Conservation (phyloP, 2,888 invertebrate genomes). For the Chrysolina americana region DNA sequence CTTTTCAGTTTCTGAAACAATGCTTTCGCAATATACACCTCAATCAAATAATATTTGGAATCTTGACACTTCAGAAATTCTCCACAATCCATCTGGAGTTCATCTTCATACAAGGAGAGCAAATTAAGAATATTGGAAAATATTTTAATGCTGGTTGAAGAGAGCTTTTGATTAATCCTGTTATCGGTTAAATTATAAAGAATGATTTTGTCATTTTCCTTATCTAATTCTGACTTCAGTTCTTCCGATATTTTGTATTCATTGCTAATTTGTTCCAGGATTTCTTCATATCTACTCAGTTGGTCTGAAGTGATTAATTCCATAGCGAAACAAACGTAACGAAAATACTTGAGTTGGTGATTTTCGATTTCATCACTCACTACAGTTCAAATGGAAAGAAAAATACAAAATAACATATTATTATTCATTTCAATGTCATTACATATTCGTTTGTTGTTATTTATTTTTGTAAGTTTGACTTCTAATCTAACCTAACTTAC, state of each 20-base stretch:
- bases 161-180: slow-evolving; percentile 55
- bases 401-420: too few relatives aligned
- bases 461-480: too few relatives aligned
- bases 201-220: slow-evolving; percentile 57
- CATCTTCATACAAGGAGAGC: slow-evolving; percentile 56
- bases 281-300: slow-evolving; percentile 57
- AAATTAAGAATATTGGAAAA: slow-evolving; percentile 60
- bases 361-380: too few relatives aligned
- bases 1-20: slow-evolving; percentile 58
- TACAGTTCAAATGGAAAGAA: too few relatives aligned
- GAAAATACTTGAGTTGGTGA: too few relatives aligned
- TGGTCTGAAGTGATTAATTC: slow-evolving; percentile 54
- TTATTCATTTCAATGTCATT: too few relatives aligned
- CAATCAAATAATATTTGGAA: slow-evolving; percentile 62
- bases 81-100: slow-evolving; percentile 50
- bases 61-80: slow-evolving; percentile 43
- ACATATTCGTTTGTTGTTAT: too few relatives aligned
- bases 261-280: slow-evolving; percentile 60
- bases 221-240: slow-evolving; percentile 55
- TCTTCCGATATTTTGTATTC: slow-evolving; percentile 58
- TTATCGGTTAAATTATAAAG: slow-evolving; percentile 53
- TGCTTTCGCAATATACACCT: slow-evolving; percentile 60
- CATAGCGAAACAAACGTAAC: slow-evolving; percentile 43
- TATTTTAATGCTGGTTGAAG: slow-evolving; percentile 61
- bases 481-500: too few relatives aligned